Evolutionary conservation across 1,140 invertebrate species (phyloP).

Genomic region (Dinoponera quadriceps): DNA sequence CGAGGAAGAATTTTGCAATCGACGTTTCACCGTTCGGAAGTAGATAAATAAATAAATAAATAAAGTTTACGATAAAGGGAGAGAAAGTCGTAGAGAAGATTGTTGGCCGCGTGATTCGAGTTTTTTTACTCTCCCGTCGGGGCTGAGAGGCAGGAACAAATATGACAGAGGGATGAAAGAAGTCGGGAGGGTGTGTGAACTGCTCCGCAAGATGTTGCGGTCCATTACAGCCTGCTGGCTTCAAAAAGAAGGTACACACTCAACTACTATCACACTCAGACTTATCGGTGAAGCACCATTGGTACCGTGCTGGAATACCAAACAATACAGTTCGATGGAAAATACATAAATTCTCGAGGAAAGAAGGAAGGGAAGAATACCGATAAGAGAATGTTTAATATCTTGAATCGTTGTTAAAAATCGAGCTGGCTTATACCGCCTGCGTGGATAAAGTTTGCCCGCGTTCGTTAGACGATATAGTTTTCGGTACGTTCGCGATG

Average conservation of each 20-base stretch:
- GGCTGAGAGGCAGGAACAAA: slow-evolving; percentile 33
- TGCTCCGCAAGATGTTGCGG: slow-evolving; percentile 83
- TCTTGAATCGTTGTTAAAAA: background rate
- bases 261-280: slow-evolving; percentile 51
- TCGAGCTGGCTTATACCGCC: background rate
- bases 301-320: slow-evolving; percentile 80
- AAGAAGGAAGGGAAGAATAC: background rate
- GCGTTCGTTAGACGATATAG: too few relatives aligned
- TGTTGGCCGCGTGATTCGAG: slow-evolving; percentile 31
- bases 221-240: slow-evolving; percentile 81
- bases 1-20: background rate
- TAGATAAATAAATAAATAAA: background rate
- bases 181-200: slow-evolving; percentile 77
- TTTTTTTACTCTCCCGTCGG: slow-evolving; percentile 36
- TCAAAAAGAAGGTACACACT: slow-evolving; percentile 75
- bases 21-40: background rate
- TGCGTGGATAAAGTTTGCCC: too few relatives aligned
- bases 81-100: slow-evolving; percentile 15
- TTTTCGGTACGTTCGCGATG: too few relatives aligned
- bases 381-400: background rate
- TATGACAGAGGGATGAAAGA: slow-evolving; percentile 67
- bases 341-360: slow-evolving; percentile 56
- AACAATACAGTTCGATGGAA: slow-evolving; percentile 75
- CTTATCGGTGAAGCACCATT: slow-evolving; percentile 83
- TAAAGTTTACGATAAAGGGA: slow-evolving; percentile 5